Conservation (phyloP, 2,888 invertebrate species). For the Ephialtes manifestator region DNA sequence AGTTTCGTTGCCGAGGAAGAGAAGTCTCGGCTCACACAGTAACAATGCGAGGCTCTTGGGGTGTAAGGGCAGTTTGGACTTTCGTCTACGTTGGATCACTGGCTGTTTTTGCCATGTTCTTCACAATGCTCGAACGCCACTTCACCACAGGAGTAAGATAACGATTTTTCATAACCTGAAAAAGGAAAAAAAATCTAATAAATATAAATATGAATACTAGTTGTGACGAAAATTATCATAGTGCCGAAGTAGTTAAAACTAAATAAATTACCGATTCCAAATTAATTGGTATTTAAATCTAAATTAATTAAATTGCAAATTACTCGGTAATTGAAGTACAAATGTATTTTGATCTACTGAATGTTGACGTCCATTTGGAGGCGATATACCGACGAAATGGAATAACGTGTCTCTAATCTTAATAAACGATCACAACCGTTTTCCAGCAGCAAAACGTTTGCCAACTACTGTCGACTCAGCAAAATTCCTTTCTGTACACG, state of each 20-base stretch:
- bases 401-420: slow-evolving; percentile 47
- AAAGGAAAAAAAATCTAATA: too few relatives aligned
- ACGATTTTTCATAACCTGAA: slow-evolving; percentile 66
- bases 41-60: slow-evolving; percentile 85
- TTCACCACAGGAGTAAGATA: slow-evolving; percentile 82
- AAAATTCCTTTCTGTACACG: slow-evolving; percentile 86
- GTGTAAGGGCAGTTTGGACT: slow-evolving; percentile 88
- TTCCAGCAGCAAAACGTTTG: slow-evolving; percentile 80
- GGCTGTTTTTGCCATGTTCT: slow-evolving; percentile 87
- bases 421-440: slow-evolving; percentile 12
- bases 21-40: slow-evolving; percentile 80
- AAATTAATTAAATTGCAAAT: too few relatives aligned
- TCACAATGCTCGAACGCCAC: slow-evolving; percentile 86
- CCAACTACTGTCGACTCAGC: slow-evolving; percentile 80
- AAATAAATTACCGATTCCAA: too few relatives aligned
- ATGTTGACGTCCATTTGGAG: too few relatives aligned
- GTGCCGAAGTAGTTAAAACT: too few relatives aligned
- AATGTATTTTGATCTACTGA: too few relatives aligned
- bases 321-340: too few relatives aligned
- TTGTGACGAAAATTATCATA: too few relatives aligned
- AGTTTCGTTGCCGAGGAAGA: slow-evolving; percentile 88
- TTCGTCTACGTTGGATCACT: slow-evolving; percentile 87
- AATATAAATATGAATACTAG: too few relatives aligned
- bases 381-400: background rate
- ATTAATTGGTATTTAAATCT: too few relatives aligned